Conservation (phyloP, 2,113 vertebrate species). For the Andinoacara biseriatus region DNA sequence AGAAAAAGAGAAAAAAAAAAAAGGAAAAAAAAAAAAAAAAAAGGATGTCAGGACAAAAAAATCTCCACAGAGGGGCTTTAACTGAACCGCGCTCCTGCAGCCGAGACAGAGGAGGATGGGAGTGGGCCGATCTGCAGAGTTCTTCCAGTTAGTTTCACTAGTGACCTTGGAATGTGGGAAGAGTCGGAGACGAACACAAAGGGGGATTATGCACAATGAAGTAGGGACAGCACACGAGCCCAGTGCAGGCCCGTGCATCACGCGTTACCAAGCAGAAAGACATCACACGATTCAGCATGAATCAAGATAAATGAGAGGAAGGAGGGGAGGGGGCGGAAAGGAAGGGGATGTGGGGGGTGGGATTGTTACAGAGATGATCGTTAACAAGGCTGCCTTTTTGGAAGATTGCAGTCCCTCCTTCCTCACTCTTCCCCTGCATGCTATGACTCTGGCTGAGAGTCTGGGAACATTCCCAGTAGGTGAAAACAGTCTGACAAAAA, state of each 20-base stretch:
- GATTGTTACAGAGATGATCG: background rate
- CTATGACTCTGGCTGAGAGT: conserved; percentile 10
- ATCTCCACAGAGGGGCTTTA: too few relatives aligned
- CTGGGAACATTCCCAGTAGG: conserved; percentile 25
- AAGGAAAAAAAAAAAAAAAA: background rate
- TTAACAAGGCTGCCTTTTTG: background rate
- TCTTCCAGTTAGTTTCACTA: conserved; percentile 48
- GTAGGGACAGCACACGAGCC: background rate
- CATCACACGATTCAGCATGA: background rate
- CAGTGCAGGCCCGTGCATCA: conserved; percentile 2
- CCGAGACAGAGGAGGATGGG: background rate
- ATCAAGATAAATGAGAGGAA: background rate
- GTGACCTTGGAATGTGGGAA: conserved; percentile 30
- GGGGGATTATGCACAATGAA: background rate
- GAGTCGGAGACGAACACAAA: background rate
- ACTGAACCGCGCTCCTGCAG: too few relatives aligned
- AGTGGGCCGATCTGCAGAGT: background rate
- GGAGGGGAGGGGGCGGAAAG: conserved; percentile 3
- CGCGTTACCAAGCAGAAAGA: background rate
- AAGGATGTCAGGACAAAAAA: too few relatives aligned
- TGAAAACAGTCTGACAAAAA: conserved; percentile 48
- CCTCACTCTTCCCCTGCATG: background rate
- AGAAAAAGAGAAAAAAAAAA: too few relatives aligned
- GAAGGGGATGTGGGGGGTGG: background rate
- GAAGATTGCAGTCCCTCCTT: background rate